phyloP scores from a whole-genome alignment of 2,888 invertebrate species.

The Herminia tarsipennalis region DNA sequence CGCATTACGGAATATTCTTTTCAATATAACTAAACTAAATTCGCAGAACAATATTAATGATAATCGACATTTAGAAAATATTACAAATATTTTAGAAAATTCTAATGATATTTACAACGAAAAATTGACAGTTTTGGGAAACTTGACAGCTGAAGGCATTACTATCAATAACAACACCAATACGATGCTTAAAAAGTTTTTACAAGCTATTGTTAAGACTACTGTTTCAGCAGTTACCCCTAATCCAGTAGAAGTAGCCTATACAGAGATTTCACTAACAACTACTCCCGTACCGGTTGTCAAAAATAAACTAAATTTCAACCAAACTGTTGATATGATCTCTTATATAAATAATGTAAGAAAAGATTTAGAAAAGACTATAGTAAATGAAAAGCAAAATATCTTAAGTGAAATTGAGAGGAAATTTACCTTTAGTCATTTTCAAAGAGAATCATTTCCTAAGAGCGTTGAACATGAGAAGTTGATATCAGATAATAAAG shows the following conservation, averaged over 20 bases:
- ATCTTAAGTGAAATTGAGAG: slow-evolving; percentile 42
- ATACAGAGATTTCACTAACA: background rate
- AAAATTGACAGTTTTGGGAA: slow-evolving; percentile 29
- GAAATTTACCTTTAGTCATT: slow-evolving; percentile 34
- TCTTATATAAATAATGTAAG: slow-evolving; percentile 44
- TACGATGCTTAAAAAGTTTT: slow-evolving; percentile 20
- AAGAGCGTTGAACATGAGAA: slow-evolving; percentile 36
- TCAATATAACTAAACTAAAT: slow-evolving; percentile 22
- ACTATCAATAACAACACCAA: slow-evolving; percentile 26
- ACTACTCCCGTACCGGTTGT: background rate
- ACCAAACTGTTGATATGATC: slow-evolving; percentile 41
- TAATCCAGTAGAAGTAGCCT: background rate
- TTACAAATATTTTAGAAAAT: slow-evolving; percentile 30
- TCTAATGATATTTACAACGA: slow-evolving; percentile 23
- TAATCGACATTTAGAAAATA: slow-evolving; percentile 28
- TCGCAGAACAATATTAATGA: slow-evolving; percentile 6
- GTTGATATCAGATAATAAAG: slow-evolving; percentile 25
- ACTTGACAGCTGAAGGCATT: slow-evolving; percentile 22
- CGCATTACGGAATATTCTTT: slow-evolving; percentile 40
- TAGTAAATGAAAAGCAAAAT: slow-evolving; percentile 44
- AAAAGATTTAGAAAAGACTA: slow-evolving; percentile 43
- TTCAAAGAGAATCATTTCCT: slow-evolving; percentile 10
- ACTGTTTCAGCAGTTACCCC: background rate
- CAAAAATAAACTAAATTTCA: slow-evolving; percentile 14
- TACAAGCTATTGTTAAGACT: slow-evolving; percentile 17